A percentile compares a stretch with the other conserved stretches of the same genome.
Conservation (phyloP, 2,113 vertebrate genomes). For the Diadophis punctatus region DNA sequence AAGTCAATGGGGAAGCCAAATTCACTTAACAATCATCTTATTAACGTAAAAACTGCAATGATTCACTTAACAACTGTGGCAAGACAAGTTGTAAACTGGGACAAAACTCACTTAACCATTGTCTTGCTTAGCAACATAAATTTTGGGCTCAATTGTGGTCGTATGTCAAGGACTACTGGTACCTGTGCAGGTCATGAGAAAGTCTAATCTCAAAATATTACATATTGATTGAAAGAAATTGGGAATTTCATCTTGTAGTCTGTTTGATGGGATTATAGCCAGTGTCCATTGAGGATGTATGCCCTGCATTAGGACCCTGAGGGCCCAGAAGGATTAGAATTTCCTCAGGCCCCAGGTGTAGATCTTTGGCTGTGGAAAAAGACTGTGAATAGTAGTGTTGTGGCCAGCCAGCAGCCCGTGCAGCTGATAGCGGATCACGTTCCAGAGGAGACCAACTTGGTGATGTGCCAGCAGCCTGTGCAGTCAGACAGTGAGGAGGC, state of each 20-base stretch:
- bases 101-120: no score
- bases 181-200: background rate
- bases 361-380: background rate
- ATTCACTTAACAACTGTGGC: background rate
- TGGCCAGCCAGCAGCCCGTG: no score
- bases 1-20: no score
- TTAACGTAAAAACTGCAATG: background rate
- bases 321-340: background rate
- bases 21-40: background rate
- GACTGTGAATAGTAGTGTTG: background rate
- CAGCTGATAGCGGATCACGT: no score
- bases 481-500: no score
- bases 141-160: background rate
- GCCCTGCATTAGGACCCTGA: background rate
- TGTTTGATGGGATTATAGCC: background rate
- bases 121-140: background rate
- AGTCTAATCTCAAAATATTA: background rate
- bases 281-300: background rate
- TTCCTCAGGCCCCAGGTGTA: background rate
- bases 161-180: background rate
- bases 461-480: no score
- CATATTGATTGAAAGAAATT: background rate
- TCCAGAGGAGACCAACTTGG: no score
- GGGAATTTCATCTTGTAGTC: background rate
- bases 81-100: no score